Percentiles rank a stretch among this genome's conserved stretches.
These are phyloP conservation scores for Umimayanthus kanabou DNA, from an alignment of 92 coral and sea anemone species.

Conservation along the genomic window DNA sequence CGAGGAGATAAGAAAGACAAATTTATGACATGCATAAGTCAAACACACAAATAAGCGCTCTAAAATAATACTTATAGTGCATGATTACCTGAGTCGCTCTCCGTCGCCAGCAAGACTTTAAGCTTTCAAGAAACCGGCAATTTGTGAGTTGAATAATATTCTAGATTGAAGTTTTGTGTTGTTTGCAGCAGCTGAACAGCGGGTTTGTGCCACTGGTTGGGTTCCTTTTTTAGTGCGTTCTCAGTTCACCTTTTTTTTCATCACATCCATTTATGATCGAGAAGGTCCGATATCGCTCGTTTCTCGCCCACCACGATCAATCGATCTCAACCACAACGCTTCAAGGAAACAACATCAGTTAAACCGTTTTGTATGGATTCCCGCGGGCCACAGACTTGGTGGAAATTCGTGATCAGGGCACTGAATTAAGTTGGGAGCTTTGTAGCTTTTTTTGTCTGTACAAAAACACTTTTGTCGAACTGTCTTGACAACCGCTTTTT, in stretches of 20 bases:
- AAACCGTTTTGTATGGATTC: neutral
- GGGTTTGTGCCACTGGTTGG: neutral
- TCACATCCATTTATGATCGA: neutral
- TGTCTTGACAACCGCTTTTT: slow-evolving; percentile 32
- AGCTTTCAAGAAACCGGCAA: neutral
- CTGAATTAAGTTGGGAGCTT: neutral
- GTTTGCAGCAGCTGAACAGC: neutral
- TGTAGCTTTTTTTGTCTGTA: neutral
- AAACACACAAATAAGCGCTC: neutral
- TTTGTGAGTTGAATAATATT: neutral
- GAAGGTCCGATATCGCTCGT: neutral
- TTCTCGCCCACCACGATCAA: neutral
- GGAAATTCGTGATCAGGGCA: neutral
- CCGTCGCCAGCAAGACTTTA: neutral
- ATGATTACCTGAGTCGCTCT: neutral
- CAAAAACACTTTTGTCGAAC: neutral
- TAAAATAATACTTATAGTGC: neutral
- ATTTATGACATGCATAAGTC: neutral
- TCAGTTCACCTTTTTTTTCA: neutral
- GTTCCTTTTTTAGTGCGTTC: neutral
- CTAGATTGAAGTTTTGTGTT: too few relatives aligned
- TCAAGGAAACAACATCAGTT: neutral
- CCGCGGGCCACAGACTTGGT: too few relatives aligned
- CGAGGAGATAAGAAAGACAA: neutral
- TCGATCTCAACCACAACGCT: neutral